A percentile compares a stretch with the other conserved stretches of the same genome.
Conservation (phyloP, 1,140 invertebrate genomes). For the Oedothorax gibbosus region DNA sequence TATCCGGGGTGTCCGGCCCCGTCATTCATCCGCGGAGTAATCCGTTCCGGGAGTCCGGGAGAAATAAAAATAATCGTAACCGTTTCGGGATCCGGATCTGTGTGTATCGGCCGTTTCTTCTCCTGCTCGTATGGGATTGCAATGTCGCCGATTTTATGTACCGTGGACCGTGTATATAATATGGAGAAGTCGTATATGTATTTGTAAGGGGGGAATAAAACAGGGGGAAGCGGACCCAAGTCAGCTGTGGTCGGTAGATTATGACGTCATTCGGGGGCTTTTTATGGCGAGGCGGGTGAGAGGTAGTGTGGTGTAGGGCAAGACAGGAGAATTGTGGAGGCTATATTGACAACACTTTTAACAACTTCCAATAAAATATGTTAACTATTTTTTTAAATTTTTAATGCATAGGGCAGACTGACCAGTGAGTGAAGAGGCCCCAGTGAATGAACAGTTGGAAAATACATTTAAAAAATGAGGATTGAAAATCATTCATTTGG, state of each 20-base stretch:
- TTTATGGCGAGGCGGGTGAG: conserved; percentile 18
- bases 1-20: background rate
- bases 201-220: conserved; percentile 55
- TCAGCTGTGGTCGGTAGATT: conserved; percentile 54
- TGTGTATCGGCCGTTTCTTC: too few species aligned
- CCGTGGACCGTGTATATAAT: conserved; percentile 10
- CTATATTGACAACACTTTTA: too few species aligned
- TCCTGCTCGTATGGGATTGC: conserved; percentile 22
- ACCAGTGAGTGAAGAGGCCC: too few species aligned
- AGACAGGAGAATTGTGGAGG: background rate
- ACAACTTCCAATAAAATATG: too few species aligned
- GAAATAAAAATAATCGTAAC: conserved; percentile 59
- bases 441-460: too few species aligned
- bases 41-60: conserved; percentile 48
- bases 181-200: conserved; percentile 22
- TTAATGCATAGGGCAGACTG: too few species aligned
- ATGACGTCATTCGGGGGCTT: conserved; percentile 43
- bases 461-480: too few species aligned
- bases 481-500: too few species aligned
- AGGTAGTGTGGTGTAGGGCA: background rate
- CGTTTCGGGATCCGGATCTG: background rate
- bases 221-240: background rate
- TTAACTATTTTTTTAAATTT: too few species aligned
- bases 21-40: conserved; percentile 37
- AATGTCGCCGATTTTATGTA: conserved; percentile 45